Base-by-base conservation (phyloP, 2,888 invertebrate species). In the Cheilosia grossa region DNA sequence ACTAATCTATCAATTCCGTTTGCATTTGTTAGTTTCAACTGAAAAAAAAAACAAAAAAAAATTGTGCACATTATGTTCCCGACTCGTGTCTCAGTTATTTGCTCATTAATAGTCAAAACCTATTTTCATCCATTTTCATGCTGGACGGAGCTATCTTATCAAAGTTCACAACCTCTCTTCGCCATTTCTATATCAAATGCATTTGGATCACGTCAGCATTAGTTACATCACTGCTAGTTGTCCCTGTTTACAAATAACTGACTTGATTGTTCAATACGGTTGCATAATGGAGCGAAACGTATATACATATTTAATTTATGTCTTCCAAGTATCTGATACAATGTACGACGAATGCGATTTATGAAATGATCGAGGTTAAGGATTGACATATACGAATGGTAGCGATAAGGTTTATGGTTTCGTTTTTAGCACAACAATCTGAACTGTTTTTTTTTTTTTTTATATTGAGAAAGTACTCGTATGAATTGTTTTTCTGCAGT, bases 151-250 rank as follows among this genome's bases (percentile, higher is more conserved):
- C 15, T n/a, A 13, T 17, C 58, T 58, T 58, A 58, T 58, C 58
- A 58, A 37, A 37, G 58, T 58, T 58, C 58, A 13, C 37, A 58
- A 33, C 37, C 58, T 58, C 37, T 40, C n/a, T 37, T 37, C 37
- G 7, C 54, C 19, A 47, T 9, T 47, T 47, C 17, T 19, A 19
- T 19, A 19, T 19, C 4, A 19, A n/a, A 17, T 58, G 58, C 56
- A 56, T 56, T 56, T 21, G 47, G 47, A 49, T 66, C 51, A 51
- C 64, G 66, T 66, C 53, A 66, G 64, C 64, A 51, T 66, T 40
- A 21, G 53, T 66, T 66, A 24, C 53, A 66, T 66, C 53, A 66
- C 37, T 24, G 24, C 30, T 37, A 19, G 19, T 40, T 33, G 37
- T 33, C 21, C 37, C 19, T 33, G 13, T 58, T 33, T 19, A 33